Evolutionary conservation across 2,888 invertebrate species (phyloP).

Genomic region (Trichogramma dendrolimi): DNA sequence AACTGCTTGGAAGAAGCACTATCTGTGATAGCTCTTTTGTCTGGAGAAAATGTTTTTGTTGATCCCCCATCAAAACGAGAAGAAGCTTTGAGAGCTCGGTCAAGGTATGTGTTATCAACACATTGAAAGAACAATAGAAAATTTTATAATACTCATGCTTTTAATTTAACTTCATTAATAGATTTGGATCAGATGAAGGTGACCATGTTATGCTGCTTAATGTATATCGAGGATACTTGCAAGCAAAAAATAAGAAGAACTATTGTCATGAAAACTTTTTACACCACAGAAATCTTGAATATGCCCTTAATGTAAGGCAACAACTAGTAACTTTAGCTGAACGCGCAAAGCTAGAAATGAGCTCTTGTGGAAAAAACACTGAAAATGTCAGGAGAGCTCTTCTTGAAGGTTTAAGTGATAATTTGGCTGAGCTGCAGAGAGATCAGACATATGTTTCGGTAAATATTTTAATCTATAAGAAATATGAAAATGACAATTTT

Average conservation of each 20-base stretch:
- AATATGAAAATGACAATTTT: slow-evolving; percentile 12
- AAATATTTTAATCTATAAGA: slow-evolving; percentile 25
- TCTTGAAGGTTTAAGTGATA: slow-evolving; percentile 76
- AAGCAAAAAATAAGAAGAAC: slow-evolving; percentile 65
- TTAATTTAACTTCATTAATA: slow-evolving; percentile 42
- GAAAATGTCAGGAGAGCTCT: slow-evolving; percentile 66
- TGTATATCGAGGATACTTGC: slow-evolving; percentile 75
- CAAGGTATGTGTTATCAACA: slow-evolving; percentile 46
- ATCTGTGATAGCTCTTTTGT: slow-evolving; percentile 80
- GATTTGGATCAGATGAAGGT: slow-evolving; percentile 81
- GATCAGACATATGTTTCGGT: slow-evolving; percentile 70
- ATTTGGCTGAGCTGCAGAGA: slow-evolving; percentile 76
- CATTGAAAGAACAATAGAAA: not conserved
- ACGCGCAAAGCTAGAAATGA: slow-evolving; percentile 46
- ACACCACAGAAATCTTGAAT: slow-evolving; percentile 75
- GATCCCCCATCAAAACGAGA: slow-evolving; percentile 72
- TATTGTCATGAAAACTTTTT: slow-evolving; percentile 91
- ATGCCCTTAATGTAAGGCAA: slow-evolving; percentile 73
- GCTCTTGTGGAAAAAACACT: slow-evolving; percentile 44
- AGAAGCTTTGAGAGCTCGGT: slow-evolving; percentile 67
- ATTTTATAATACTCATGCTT: not conserved
- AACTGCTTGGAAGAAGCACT: slow-evolving; percentile 78
- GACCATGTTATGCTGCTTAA: slow-evolving; percentile 91
- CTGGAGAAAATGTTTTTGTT: slow-evolving; percentile 81
- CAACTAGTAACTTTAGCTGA: slow-evolving; percentile 62